Evolutionary conservation across 2,113 vertebrate genomes (phyloP).

Genomic region (Phoenicopterus ruber): DNA sequence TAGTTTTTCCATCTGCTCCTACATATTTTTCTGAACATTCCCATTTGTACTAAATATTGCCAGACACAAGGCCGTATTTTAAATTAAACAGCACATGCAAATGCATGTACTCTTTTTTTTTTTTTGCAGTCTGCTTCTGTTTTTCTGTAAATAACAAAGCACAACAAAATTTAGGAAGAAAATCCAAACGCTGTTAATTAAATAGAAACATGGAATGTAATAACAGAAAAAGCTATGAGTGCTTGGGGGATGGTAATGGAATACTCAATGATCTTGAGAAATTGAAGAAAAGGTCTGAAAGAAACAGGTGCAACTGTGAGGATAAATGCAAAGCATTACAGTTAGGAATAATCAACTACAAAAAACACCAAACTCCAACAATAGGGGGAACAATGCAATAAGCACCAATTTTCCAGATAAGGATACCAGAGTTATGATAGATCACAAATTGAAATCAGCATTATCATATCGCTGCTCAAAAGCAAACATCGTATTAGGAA

Average conservation of each 20-base stretch:
- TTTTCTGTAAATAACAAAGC: background rate
- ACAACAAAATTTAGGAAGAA: background rate
- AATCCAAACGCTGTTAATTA: background rate
- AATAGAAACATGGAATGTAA: background rate
- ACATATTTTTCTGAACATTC: background rate
- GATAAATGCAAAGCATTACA: background rate
- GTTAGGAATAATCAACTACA: background rate
- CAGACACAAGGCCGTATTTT: background rate
- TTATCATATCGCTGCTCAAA: background rate
- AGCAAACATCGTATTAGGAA: background rate
- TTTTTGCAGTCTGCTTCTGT: background rate
- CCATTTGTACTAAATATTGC: background rate
- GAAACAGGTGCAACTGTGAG: background rate
- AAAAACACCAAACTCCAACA: background rate
- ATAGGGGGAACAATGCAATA: background rate
- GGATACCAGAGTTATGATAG: background rate
- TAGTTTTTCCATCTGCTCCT: background rate
- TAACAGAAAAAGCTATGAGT: background rate
- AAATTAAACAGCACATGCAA: background rate
- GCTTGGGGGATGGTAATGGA: background rate
- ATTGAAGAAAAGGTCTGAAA: background rate
- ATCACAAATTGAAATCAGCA: background rate
- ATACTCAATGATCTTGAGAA: background rate
- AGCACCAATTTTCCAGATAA: background rate
- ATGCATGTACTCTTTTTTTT: background rate